Conservation (phyloP, 2,888 invertebrate species). For the Blera fallax region DNA sequence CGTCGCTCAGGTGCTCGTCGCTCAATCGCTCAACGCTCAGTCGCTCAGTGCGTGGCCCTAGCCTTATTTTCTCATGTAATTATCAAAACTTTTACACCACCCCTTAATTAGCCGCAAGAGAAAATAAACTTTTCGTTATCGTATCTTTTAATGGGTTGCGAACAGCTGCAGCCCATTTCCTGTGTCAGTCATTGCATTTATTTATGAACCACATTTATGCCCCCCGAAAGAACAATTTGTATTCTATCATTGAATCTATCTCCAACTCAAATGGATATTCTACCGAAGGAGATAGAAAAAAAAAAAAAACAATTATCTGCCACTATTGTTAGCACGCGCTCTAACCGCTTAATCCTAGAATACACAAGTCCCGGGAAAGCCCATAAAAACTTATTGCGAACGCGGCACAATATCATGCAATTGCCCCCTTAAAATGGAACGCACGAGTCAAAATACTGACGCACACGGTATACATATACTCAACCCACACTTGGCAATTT, state of each 20-base stretch:
- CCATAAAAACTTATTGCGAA: conserved; percentile 49
- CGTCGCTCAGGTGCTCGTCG: too few relatives aligned
- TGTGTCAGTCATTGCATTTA: conserved; percentile 27
- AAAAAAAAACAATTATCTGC: conserved; percentile 47
- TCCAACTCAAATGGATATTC: conserved; percentile 9
- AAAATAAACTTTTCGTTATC: conserved; percentile 15
- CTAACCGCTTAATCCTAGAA: conserved; percentile 38
- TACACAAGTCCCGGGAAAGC: background rate
- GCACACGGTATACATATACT: background rate
- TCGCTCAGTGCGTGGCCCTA: too few relatives aligned
- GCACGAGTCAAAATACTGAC: conserved; percentile 21
- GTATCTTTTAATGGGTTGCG: conserved; percentile 1
- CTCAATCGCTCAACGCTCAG: too few relatives aligned
- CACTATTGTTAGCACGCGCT: conserved; percentile 38
- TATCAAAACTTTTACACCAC: background rate
- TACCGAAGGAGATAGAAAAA: background rate
- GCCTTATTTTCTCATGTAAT: background rate
- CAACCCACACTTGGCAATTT: conserved; percentile 43
- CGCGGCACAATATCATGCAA: conserved; percentile 24
- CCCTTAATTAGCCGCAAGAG: background rate
- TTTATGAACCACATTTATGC: conserved; percentile 17
- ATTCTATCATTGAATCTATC: conserved; percentile 5
- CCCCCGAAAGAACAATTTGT: conserved; percentile 19
- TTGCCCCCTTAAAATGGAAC: conserved; percentile 2
- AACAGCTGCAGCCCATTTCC: conserved; percentile 42